A percentile compares a stretch with the other conserved stretches of the same genome.
phyloP scores from a whole-genome alignment of 2,888 invertebrate species.

The Pocota personata region DNA sequence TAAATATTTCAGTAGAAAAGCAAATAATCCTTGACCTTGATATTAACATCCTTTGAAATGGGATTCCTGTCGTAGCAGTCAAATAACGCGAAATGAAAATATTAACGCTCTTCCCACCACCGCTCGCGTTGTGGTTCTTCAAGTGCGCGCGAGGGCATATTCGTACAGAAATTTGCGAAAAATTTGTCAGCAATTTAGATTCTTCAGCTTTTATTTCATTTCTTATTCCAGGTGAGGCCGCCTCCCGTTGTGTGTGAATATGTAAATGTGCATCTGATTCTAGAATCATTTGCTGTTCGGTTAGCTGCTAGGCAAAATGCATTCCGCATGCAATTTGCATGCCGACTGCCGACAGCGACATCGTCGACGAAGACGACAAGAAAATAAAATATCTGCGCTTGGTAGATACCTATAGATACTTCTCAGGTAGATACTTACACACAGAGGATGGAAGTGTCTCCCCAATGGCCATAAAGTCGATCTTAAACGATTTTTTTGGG shows the following conservation, averaged over 20 bases:
- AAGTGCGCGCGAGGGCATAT: too few species aligned
- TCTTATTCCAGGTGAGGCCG: conserved; percentile 8
- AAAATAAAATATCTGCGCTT: conserved; percentile 66
- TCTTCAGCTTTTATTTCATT: conserved; percentile 47
- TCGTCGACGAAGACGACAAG: conserved; percentile 52
- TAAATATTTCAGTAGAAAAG: conserved; percentile 4
- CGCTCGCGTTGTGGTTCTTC: background rate
- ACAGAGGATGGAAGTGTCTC: conserved; percentile 18
- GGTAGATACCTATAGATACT: too few species aligned
- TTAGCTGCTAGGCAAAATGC: conserved; percentile 36
- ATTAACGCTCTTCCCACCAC: conserved; percentile 18
- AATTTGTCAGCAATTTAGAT: conserved; percentile 69
- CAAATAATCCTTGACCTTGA: conserved; percentile 62
- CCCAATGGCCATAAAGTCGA: conserved; percentile 67
- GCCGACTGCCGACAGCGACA: conserved; percentile 66
- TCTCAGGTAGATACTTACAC: conserved; percentile 31
- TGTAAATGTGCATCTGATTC: conserved; percentile 68
- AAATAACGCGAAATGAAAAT: conserved; percentile 41
- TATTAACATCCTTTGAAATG: conserved; percentile 4
- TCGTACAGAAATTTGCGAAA: conserved; percentile 24
- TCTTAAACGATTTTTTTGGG: conserved; percentile 63
- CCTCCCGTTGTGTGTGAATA: conserved; percentile 57
- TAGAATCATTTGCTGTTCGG: conserved; percentile 34
- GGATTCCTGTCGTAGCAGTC: conserved; percentile 15
- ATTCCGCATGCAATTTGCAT: conserved; percentile 73